A percentile compares a stretch with the other conserved stretches of the same genome.
Evolutionary conservation across 2,113 vertebrate genomes (phyloP).

Genomic region (Eubucco bourcierii): DNA sequence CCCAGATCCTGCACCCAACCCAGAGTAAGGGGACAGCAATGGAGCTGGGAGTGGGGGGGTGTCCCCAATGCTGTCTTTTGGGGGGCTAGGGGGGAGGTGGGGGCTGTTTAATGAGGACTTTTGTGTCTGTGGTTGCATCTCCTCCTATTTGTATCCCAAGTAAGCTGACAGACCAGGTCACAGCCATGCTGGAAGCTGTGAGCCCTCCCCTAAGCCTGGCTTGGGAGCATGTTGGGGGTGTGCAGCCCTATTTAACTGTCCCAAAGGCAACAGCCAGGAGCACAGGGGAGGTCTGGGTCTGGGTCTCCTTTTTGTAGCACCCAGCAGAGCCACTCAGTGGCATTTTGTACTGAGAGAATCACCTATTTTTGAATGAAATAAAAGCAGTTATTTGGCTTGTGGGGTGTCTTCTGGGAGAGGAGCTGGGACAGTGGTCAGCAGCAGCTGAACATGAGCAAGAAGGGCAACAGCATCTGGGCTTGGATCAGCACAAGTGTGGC

Average conservation of each 20-base stretch:
- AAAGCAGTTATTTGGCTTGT: accelerated
- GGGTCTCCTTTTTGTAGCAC: neutral
- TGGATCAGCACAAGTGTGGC: too few species aligned
- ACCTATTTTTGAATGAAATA: conserved; percentile 63
- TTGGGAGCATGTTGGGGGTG: accelerated
- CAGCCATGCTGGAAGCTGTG: neutral
- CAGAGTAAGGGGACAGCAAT: too few species aligned
- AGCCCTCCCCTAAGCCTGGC: neutral
- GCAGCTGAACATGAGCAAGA: too few species aligned
- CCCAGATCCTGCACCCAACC: neutral
- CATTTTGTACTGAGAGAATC: conserved; percentile 43
- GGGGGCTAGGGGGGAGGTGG: accelerated
- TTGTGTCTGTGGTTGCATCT: neutral
- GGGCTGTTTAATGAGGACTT: neutral
- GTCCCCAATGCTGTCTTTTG: neutral
- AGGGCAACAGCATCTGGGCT: neutral
- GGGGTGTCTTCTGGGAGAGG: neutral
- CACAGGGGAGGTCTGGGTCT: too few species aligned
- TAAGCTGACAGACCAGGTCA: accelerated
- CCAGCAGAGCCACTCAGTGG: neutral
- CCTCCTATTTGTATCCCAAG: accelerated
- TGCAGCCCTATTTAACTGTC: neutral
- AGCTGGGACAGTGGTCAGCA: too few species aligned
- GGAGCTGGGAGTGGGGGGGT: neutral
- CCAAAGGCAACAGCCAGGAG: neutral